phyloP scores from a whole-genome alignment of 92 coral and sea anemone species.

The Diadumene lineata region DNA sequence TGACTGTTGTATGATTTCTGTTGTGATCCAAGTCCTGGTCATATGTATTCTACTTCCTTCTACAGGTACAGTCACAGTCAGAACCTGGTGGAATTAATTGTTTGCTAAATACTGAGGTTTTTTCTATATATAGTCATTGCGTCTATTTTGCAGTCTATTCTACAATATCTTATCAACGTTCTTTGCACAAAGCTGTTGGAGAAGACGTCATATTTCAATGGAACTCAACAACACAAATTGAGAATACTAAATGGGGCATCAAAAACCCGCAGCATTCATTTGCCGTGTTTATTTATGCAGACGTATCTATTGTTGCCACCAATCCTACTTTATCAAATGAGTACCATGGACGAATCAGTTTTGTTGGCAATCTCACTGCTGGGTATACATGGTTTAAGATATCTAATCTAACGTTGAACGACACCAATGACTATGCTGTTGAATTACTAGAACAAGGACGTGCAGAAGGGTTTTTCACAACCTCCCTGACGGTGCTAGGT shows the following conservation, averaged over 20 bases:
- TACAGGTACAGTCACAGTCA: background rate
- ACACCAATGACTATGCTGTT: background rate
- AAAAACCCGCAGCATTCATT: background rate
- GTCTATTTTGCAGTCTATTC: background rate
- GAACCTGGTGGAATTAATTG: too few relatives aligned
- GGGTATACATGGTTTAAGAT: conserved; percentile 1
- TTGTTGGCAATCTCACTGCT: background rate
- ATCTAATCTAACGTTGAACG: background rate
- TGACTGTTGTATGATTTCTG: background rate
- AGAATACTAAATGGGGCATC: background rate
- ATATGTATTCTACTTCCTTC: background rate
- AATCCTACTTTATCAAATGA: background rate
- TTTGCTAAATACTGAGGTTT: too few relatives aligned
- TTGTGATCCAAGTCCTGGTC: background rate
- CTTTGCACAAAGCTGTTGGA: background rate
- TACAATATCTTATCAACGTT: background rate
- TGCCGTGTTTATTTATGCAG: background rate
- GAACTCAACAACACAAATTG: background rate
- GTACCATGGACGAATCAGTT: conserved; percentile 1
- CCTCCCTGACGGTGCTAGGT: background rate
- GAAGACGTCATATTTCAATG: background rate
- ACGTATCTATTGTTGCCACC: background rate
- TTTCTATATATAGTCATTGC: too few relatives aligned
- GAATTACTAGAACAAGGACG: background rate
- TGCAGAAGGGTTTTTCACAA: background rate